Evolutionary conservation across 2,797 vertebrate species (phyloP).

Genomic region (Melanotaenia trifasciata): DNA sequence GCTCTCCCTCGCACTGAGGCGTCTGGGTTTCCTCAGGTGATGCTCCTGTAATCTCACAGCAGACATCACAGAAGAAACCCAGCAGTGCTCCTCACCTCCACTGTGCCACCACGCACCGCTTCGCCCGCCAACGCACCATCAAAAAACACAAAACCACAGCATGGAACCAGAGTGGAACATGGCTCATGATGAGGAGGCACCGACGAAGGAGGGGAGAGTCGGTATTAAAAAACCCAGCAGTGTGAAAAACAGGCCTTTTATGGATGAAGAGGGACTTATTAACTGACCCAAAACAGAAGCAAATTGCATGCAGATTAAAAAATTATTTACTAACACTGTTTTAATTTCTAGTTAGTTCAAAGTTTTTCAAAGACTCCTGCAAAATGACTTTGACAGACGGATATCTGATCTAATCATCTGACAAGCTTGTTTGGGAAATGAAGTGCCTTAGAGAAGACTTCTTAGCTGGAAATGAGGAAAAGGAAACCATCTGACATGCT

Average conservation of each 20-base stretch:
- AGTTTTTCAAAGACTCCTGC: no score
- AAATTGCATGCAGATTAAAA: background rate
- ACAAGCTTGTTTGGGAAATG: no score
- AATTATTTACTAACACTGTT: background rate
- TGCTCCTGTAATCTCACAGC: conserved; percentile 45
- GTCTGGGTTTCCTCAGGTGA: conserved; percentile 56
- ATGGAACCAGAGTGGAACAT: conserved; percentile 52
- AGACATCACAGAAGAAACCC: conserved; percentile 59
- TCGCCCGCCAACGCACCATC: conserved; percentile 54
- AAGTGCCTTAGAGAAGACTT: no score
- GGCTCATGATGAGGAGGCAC: conserved; percentile 37
- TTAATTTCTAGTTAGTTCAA: background rate
- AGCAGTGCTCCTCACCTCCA: conserved; percentile 30
- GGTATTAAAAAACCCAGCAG: conserved; percentile 6
- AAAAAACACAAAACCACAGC: conserved; percentile 55
- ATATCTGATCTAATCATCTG: no score
- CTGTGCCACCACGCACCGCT: conserved; percentile 7
- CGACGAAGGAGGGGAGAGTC: conserved; percentile 17
- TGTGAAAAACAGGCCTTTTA: conserved; percentile 20
- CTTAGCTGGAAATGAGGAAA: no score
- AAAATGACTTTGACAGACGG: background rate
- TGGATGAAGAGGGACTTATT: conserved; percentile 10
- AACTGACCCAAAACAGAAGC: conserved; percentile 32
- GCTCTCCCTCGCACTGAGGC: conserved; percentile 37
- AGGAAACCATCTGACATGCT: no score